Base-by-base conservation (phyloP, 1,140 invertebrate genomes). In the Caenorhabditis remanei region DNA sequence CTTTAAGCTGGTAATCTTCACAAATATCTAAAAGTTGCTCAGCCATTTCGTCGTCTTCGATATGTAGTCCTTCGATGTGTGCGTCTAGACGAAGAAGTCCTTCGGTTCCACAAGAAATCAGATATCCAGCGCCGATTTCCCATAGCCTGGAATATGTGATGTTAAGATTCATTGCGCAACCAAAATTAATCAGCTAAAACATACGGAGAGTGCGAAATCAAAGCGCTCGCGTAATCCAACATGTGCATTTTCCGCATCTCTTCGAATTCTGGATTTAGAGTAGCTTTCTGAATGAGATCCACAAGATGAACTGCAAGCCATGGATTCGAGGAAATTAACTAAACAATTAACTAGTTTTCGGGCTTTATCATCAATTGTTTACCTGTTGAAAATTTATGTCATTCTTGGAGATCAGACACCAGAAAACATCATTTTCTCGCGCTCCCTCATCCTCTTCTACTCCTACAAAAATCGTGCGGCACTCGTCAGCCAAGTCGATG, bases 11-110 rank as follows among this genome's bases (percentile, higher is more conserved):
- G 21, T 50, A 21, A 4, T 13, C 46, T 79, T 79, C 71, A 50
- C 71, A 79, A 50, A 79, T 24, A 4, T 79, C 71, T 1, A 79
- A 46, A 13, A 79, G 46, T 53, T 50, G 71, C 21, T 79, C 71
- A 13, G 71, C 71, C 71, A 79, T 79, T 53, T 79, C 71, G 46
- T 79, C 71, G n/a, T 79, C 71, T 53, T 79, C 71, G 24, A 79
- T 79, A n/a, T 79, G 71, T 9, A 79, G 19, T 11, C 71, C 71
- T 50, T 79, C 71, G n/a, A 79, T 79, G 24, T 79, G 71, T 13
- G 71, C 21, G 21, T 79, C 71, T 8, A 79, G 14, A n/a, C 71
- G 71, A 8, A 79, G 46, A 24, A 79, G 46, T 11, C 71, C 71
- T 21, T 79, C 71, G 4, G 71, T 43, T 9, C 71, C 71, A 50